A percentile compares a stretch with the other conserved stretches of the same genome.
Evolutionary conservation across 2,888 invertebrate genomes (phyloP).

Genomic region (Palloptera scutellata): DNA sequence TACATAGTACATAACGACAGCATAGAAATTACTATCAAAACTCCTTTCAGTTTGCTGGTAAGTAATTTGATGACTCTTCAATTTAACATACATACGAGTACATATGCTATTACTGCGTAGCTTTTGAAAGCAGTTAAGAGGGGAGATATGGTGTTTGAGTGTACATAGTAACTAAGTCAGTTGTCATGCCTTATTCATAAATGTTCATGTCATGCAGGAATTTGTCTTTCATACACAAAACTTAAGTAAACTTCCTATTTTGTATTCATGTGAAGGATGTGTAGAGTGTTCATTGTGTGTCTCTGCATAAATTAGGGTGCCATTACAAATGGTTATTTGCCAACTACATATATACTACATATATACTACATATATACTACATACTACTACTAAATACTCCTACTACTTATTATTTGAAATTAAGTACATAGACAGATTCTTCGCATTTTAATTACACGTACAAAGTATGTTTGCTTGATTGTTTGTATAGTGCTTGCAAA

Average conservation of each 20-base stretch:
- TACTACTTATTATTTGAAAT: neutral
- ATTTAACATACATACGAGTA: too few species aligned
- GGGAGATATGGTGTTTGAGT: neutral
- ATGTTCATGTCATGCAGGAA: constrained; percentile 50
- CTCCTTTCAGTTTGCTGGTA: constrained; percentile 1
- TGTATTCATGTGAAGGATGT: neutral
- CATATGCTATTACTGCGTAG: constrained; percentile 4
- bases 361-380: neutral
- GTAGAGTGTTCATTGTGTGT: constrained; percentile 12
- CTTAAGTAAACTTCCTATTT: constrained; percentile 16
- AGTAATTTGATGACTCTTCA: constrained; percentile 51
- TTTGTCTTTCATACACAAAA: constrained; percentile 47
- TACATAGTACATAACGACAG: neutral
- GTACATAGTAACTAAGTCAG: neutral
- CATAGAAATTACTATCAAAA: neutral
- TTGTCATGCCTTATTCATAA: neutral
- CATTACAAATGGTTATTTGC: neutral
- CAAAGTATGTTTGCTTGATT: neutral
- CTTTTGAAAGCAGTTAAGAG: neutral
- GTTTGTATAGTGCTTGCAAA: constrained; percentile 56
- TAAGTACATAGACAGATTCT: neutral
- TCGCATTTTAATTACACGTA: constrained; percentile 3
- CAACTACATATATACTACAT: neutral
- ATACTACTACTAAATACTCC: neutral
- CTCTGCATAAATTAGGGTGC: neutral